phyloP scores from a whole-genome alignment of 2,888 invertebrate genomes.

The Meiosimyza decipiens region DNA sequence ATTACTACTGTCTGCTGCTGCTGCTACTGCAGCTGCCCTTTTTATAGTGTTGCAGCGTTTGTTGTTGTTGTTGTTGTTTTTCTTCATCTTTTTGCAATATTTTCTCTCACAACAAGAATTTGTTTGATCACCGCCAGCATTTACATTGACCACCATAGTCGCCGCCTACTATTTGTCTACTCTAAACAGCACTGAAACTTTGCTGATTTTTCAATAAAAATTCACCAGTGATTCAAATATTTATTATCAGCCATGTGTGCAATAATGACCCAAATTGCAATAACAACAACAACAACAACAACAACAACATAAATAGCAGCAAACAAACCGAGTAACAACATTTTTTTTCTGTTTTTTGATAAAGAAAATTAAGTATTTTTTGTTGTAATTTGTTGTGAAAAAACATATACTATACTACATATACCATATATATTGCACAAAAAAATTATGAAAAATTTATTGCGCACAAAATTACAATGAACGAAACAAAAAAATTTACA shows the following conservation, averaged over 20 bases:
- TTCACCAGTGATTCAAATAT: constrained; percentile 4
- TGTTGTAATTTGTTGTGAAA: constrained; percentile 28
- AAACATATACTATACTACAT: constrained; percentile 31
- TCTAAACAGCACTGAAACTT: constrained; percentile 7
- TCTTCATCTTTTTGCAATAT: too few species aligned
- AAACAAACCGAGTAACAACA: background rate
- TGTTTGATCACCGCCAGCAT: background rate
- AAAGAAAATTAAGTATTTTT: constrained; percentile 38
- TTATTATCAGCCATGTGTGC: constrained; percentile 39
- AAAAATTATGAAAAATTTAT: constrained; percentile 38
- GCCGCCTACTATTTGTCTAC: constrained; percentile 15
- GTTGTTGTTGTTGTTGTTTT: too few species aligned
- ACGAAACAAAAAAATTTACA: constrained; percentile 35
- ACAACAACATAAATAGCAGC: background rate
- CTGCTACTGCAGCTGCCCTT: background rate
- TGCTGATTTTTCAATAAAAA: background rate
- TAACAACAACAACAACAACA: constrained; percentile 21
- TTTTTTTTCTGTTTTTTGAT: constrained; percentile 31
- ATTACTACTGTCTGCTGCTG: background rate
- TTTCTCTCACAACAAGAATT: too few species aligned
- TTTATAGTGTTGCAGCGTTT: too few species aligned
- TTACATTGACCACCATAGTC: background rate
- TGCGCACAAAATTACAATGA: constrained; percentile 38
- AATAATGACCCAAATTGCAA: constrained; percentile 49
- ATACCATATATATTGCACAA: constrained; percentile 35